Conservation (phyloP, 2,797 vertebrate genomes). For the Rhinatrema bivittatum region DNA sequence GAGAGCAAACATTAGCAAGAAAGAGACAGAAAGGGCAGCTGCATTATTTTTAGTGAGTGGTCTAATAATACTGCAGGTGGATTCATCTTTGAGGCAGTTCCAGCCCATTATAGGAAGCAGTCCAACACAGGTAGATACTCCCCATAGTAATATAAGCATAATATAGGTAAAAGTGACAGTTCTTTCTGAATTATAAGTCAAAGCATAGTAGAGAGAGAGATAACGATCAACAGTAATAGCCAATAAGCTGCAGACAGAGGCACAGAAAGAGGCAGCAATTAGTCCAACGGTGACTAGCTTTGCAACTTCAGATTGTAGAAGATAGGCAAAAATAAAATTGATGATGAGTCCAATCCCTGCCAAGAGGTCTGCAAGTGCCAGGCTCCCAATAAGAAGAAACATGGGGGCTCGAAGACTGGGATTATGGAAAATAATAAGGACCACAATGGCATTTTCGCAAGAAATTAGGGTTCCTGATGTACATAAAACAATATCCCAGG, state of each 20-base stretch:
- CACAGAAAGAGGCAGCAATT: conserved; percentile 95
- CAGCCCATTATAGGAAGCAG: conserved; percentile 88
- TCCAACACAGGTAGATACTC: conserved; percentile 83
- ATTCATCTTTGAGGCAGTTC: conserved; percentile 91
- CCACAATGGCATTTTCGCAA: conserved; percentile 93
- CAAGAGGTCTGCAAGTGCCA: conserved; percentile 92
- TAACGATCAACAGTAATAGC: conserved; percentile 97
- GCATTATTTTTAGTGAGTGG: conserved; percentile 96
- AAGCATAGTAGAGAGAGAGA: conserved; percentile 93
- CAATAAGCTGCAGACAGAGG: conserved; percentile 93
- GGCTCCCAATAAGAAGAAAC: conserved; percentile 95
- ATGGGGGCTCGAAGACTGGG: conserved; percentile 89
- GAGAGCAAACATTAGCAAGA: conserved; percentile 92
- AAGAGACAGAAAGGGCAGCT: conserved; percentile 86
- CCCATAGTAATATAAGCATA: conserved; percentile 93
- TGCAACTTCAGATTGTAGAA: conserved; percentile 86
- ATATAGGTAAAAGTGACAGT: conserved; percentile 93
- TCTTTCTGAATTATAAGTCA: conserved; percentile 95
- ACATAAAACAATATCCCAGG: conserved; percentile 96
- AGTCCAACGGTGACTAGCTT: conserved; percentile 88
- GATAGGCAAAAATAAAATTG: conserved; percentile 91
- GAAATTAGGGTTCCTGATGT: conserved; percentile 93
- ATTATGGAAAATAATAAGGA: conserved; percentile 97
- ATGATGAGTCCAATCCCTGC: conserved; percentile 89
- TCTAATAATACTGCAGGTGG: conserved; percentile 89